Evolutionary conservation across 1,140 invertebrate genomes (phyloP).

Genomic region (Portunus trituberculatus): DNA sequence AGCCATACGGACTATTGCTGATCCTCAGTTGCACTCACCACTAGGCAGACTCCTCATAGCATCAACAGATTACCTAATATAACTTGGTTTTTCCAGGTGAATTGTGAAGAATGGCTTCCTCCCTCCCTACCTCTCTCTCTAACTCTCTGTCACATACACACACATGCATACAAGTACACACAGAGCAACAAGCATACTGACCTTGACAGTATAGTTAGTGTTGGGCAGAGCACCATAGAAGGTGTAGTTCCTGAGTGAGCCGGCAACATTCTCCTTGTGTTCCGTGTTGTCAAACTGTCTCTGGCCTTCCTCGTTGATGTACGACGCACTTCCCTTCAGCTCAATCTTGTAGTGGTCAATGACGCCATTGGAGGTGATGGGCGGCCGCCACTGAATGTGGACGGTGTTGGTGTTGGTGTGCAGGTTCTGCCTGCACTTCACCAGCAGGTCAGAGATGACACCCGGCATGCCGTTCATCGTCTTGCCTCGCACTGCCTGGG

Average conservation of each 20-base stretch:
- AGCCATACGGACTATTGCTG: too few species aligned
- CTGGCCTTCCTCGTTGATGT: slow-evolving; percentile 69
- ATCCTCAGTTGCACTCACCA: too few species aligned
- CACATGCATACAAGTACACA: too few species aligned
- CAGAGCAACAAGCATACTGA: slow-evolving; percentile 37
- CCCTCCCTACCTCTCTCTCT: too few species aligned
- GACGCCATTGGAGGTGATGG: slow-evolving; percentile 55
- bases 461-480: slow-evolving; percentile 61
- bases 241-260: slow-evolving; percentile 66
- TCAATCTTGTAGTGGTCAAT: slow-evolving; percentile 74
- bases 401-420: slow-evolving; percentile 67
- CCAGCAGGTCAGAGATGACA: slow-evolving; percentile 47
- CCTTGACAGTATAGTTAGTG: slow-evolving; percentile 79
- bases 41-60: too few species aligned
- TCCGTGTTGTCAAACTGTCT: slow-evolving; percentile 64
- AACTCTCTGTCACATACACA: too few species aligned
- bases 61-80: too few species aligned
- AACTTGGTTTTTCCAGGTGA: too few species aligned
- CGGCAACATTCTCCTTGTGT: slow-evolving; percentile 65
- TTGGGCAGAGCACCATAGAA: slow-evolving; percentile 78
- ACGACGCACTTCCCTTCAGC: slow-evolving; percentile 64
- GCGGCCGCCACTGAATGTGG: slow-evolving; percentile 64
- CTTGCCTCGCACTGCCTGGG: slow-evolving; percentile 36
- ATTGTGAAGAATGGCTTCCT: too few species aligned
- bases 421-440: slow-evolving; percentile 54